These are phyloP conservation scores for Troglohyphantes excavatus DNA, from an alignment of 2,888 invertebrate genomes.

Conservation along the genomic window DNA sequence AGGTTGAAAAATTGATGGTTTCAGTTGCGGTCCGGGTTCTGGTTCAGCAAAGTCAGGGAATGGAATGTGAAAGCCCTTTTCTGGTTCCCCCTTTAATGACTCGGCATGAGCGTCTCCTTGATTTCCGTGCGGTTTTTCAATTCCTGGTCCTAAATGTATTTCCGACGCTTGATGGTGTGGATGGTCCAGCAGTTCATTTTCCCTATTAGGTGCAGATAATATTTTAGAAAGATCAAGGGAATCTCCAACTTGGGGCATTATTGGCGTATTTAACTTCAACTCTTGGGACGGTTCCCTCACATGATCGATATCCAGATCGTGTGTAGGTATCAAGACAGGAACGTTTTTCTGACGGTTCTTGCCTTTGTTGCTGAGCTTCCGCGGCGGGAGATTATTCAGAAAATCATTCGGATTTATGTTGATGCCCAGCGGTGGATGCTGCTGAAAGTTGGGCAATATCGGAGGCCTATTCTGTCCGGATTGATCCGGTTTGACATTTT, in stretches of 20 bases:
- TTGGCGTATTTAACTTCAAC: conserved; percentile 21
- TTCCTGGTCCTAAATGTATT: conserved; percentile 4
- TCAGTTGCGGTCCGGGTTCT: conserved; percentile 70
- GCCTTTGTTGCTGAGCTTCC: conserved; percentile 42
- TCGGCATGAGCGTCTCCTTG: conserved; percentile 33
- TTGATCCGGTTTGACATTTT: conserved; percentile 65
- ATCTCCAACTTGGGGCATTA: conserved; percentile 51
- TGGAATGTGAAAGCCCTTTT: conserved; percentile 55
- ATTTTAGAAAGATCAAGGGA: conserved; percentile 52
- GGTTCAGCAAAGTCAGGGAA: conserved; percentile 75
- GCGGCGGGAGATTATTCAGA: conserved; percentile 32
- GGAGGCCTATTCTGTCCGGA: conserved; percentile 61
- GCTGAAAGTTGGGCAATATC: conserved; percentile 64
- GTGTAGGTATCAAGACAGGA: conserved; percentile 12
- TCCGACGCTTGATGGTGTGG: conserved; percentile 36
- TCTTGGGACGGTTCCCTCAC: conserved; percentile 32
- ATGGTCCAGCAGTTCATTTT: conserved; percentile 62
- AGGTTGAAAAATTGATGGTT: conserved; percentile 60
- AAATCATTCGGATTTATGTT: conserved; percentile 60
- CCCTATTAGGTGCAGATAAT: conserved; percentile 20
- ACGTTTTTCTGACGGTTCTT: conserved; percentile 60
- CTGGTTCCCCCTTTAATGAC: conserved; percentile 29
- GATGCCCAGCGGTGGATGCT: conserved; percentile 52
- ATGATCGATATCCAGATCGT: conserved; percentile 40
- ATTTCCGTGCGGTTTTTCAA: conserved; percentile 19